A percentile compares a stretch with the other conserved stretches of the same genome.
These are phyloP conservation scores for Coenonympha glycerion DNA, from an alignment of 2,888 invertebrate species.

Conservation along the genomic window DNA sequence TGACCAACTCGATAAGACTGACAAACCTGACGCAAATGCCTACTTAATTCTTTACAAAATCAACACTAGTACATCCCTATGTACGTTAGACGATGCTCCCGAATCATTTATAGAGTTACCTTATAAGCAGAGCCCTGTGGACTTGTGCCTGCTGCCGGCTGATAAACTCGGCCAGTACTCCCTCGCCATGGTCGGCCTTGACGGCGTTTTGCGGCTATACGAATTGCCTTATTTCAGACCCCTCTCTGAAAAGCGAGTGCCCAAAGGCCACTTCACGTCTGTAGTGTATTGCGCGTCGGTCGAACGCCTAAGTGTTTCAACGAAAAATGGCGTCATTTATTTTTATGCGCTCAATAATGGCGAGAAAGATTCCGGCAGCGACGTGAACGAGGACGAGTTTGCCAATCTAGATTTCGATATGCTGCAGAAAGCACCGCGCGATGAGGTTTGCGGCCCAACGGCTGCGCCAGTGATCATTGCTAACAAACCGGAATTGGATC, in stretches of 20 bases:
- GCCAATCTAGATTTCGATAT: constrained; percentile 67
- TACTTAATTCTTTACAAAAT: constrained; percentile 62
- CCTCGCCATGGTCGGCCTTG: constrained; percentile 83
- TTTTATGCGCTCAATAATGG: constrained; percentile 86
- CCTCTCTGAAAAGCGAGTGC: constrained; percentile 80
- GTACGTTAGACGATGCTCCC: constrained; percentile 76
- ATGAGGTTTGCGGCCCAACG: constrained; percentile 49
- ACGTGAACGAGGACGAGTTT: constrained; percentile 82
- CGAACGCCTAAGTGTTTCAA: constrained; percentile 89
- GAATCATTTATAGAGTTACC: constrained; percentile 77
- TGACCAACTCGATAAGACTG: constrained; percentile 43
- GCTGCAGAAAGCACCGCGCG: constrained; percentile 57
- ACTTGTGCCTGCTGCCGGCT: constrained; percentile 80
- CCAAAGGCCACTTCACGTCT: constrained; percentile 84
- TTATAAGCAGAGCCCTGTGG: constrained; percentile 80
- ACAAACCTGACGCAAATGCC: constrained; percentile 50
- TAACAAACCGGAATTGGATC: constrained; percentile 75
- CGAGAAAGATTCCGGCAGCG: constrained; percentile 82
- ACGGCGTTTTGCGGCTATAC: constrained; percentile 84
- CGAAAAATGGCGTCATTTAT: constrained; percentile 85
- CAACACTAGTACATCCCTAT: constrained; percentile 54
- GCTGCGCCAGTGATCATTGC: constrained; percentile 67
- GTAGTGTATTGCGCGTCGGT: constrained; percentile 91
- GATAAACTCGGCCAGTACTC: constrained; percentile 74
- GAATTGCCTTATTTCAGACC: constrained; percentile 82